Evolutionary conservation across 2,797 vertebrate genomes (phyloP).

Genomic region (Okamejei kenojei): DNA sequence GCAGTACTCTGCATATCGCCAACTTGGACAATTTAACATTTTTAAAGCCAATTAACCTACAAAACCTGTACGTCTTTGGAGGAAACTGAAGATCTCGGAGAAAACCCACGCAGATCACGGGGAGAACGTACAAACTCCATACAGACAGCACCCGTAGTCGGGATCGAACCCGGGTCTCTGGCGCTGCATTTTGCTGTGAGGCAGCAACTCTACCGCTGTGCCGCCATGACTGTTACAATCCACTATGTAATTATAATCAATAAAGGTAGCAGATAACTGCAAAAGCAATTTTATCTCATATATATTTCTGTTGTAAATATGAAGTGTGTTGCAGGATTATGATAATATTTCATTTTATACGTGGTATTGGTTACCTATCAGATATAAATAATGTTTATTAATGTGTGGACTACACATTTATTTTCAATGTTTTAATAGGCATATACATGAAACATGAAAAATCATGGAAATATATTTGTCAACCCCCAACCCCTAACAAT

Average conservation of each 20-base stretch:
- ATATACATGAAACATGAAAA: not conserved
- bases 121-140: too few species aligned
- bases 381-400: not conserved
- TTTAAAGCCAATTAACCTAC: too few species aligned
- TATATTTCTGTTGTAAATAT: not conserved
- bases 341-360: not conserved
- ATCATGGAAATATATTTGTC: not conserved
- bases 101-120: too few species aligned
- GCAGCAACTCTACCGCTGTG: too few species aligned
- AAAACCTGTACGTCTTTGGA: too few species aligned
- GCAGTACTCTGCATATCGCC: too few species aligned
- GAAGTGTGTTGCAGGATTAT: not conserved
- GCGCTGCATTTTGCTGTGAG: too few species aligned
- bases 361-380: too few species aligned
- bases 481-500: slow-evolving; percentile 48
- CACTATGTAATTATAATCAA: not conserved
- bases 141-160: too few species aligned
- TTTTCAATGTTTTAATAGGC: not conserved
- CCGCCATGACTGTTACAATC: not conserved
- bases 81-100: too few species aligned
- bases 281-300: not conserved
- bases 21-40: too few species aligned
- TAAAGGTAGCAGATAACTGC: not conserved
- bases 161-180: too few species aligned
- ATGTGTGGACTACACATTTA: not conserved